Evolutionary conservation across 2,888 invertebrate species (phyloP), one percentile per base, ranked within the genome.

Genomic region (Bellardia bayeri): DNA sequence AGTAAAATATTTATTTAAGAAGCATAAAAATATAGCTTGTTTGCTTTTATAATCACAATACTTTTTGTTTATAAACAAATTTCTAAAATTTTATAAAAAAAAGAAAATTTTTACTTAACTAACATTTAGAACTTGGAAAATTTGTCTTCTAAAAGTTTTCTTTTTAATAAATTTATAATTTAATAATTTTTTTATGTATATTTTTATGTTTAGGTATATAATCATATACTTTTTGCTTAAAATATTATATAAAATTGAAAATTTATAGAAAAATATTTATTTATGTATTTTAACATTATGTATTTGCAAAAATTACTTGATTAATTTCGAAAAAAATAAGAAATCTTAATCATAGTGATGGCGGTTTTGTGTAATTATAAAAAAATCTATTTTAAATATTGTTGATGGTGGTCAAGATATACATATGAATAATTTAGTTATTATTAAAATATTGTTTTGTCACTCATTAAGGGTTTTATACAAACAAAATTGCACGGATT

Each of bases 1-100:
- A 86, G 85, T 87, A 87, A 88, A 68, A 89, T 88, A 89, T 89
- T 89, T 89, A 89, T 89, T 89, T 89, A 87, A 88, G 85, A 81
- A 86, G 64, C 85, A 87, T 87, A 78, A 51, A 87, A 87, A 58
- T 79, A 14, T 76, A 61, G 76, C 23, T 71, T 82, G 85, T 91
- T 91, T 91, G 91, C 91, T 91, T 90, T 58, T 91, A 91, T 91
- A 91, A 92, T 92, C 92, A 92, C 92, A 92, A 92, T 92, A 91
- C 90, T 91, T 92, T 91, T 91, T 88, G 72, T 89, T 91, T 91
- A 91, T 91, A 91, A 91, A 92, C 91, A 91, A 91, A 91, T 91
- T 90, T 82, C 91, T 92, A 91, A 91, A 92, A 89, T 91, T 87
- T 91, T 91, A 91, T 89, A 89, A 90, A 91, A 90, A 82, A 71